Evolutionary conservation across 2,888 invertebrate species (phyloP).

Genomic region (Sinotaia quadrata): DNA sequence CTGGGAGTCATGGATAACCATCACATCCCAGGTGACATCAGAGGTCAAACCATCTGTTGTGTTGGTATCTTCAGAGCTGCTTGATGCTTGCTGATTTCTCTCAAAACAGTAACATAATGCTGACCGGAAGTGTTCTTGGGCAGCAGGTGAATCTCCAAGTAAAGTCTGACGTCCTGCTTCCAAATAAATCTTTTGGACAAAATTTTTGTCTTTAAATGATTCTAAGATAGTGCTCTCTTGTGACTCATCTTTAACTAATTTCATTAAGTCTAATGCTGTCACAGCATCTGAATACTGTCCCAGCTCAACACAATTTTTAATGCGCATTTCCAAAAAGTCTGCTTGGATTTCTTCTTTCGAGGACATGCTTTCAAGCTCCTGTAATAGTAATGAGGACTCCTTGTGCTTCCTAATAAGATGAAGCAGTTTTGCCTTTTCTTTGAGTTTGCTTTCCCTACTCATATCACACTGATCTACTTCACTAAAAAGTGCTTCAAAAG

Average conservation of each 20-base stretch:
- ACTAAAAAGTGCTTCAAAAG: not conserved
- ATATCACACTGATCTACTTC: not conserved
- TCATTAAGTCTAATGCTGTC: not conserved
- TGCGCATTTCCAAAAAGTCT: not conserved
- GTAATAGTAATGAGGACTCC: not conserved
- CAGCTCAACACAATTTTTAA: not conserved
- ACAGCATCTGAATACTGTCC: not conserved
- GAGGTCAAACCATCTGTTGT: not conserved
- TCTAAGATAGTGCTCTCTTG: not conserved
- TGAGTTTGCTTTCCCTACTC: not conserved
- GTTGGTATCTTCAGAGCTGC: not conserved
- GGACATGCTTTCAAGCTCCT: not conserved
- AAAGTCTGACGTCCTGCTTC: not conserved
- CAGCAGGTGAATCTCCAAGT: not conserved
- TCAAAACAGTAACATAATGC: not conserved
- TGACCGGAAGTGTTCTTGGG: not conserved
- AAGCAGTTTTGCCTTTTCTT: not conserved
- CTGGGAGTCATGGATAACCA: not conserved
- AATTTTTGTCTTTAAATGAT: constrained; percentile 9
- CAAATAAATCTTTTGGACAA: not conserved
- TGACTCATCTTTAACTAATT: not conserved
- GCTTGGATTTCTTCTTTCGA: not conserved
- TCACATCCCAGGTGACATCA: not conserved
- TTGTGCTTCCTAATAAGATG: not conserved
- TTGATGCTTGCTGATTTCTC: not conserved